A percentile compares a stretch with the other conserved stretches of the same genome.
These are phyloP conservation scores for Falco berigora DNA, from an alignment of 2,797 vertebrate genomes.

Conservation along the genomic window DNA sequence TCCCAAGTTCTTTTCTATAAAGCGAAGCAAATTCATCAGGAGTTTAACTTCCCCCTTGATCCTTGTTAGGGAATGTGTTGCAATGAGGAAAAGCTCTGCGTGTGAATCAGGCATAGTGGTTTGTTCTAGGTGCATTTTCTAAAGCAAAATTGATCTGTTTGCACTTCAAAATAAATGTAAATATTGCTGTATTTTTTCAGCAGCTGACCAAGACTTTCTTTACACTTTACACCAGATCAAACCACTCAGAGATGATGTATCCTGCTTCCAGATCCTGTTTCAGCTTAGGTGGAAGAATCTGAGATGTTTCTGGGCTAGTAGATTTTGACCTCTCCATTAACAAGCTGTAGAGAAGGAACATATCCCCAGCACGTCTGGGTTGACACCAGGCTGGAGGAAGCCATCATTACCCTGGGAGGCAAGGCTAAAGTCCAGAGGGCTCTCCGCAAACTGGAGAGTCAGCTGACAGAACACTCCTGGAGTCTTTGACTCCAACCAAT, in stretches of 20 bases:
- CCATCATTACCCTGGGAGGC: fast-evolving
- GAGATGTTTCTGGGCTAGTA: background rate
- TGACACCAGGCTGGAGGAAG: background rate
- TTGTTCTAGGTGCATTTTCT: background rate
- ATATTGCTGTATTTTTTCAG: background rate
- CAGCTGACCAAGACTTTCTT: background rate
- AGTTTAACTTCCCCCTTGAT: background rate
- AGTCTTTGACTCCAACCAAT: background rate
- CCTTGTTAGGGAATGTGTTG: background rate
- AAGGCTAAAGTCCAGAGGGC: background rate
- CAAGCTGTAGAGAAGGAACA: background rate
- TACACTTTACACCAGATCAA: background rate
- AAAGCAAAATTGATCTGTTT: background rate
- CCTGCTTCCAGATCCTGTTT: background rate
- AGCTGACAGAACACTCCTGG: background rate
- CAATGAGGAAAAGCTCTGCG: background rate
- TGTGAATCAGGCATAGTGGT: background rate
- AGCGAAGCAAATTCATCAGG: background rate
- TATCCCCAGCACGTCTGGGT: fast-evolving
- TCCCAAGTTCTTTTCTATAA: background rate
- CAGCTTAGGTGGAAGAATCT: background rate
- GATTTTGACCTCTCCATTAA: background rate
- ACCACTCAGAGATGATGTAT: background rate
- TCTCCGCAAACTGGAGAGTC: background rate
- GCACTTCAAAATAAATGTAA: background rate